Percentiles rank a stretch among this genome's conserved stretches.
These are phyloP conservation scores for Eilema sororculum DNA, from an alignment of 2,888 invertebrate genomes.

Conservation along the genomic window DNA sequence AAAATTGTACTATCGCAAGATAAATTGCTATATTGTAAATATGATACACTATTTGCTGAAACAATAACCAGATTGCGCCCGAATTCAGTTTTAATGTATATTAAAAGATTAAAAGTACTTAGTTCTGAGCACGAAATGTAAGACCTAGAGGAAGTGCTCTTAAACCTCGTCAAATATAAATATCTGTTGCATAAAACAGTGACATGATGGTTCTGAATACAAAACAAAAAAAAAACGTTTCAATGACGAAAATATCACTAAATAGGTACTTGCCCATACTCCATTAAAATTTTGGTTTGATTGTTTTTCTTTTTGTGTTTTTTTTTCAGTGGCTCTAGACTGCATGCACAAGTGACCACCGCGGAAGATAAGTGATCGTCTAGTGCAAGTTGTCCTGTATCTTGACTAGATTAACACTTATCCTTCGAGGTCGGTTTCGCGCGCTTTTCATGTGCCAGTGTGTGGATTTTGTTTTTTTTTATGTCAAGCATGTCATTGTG, in stretches of 20 bases:
- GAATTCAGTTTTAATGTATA: neutral
- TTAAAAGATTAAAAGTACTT: neutral
- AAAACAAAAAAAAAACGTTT: neutral
- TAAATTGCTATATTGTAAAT: neutral
- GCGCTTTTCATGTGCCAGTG: slow-evolving; percentile 73
- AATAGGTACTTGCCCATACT: slow-evolving; percentile 15
- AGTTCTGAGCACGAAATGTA: neutral
- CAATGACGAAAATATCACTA: neutral
- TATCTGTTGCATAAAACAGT: neutral
- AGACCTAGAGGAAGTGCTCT: neutral
- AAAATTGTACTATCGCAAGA: neutral
- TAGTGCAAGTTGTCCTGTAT: slow-evolving; percentile 81
- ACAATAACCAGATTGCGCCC: neutral
- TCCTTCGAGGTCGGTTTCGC: slow-evolving; percentile 77
- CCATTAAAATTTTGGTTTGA: slow-evolving; percentile 14
- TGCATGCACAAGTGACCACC: slow-evolving; percentile 62
- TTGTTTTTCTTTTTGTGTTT: slow-evolving; percentile 39
- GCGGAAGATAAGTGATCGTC: slow-evolving; percentile 86
- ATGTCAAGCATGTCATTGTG: slow-evolving; percentile 42
- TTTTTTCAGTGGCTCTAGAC: slow-evolving; percentile 52
- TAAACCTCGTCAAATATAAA: too few relatives aligned
- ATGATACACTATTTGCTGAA: neutral
- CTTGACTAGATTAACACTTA: slow-evolving; percentile 91
- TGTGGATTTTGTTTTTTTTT: slow-evolving; percentile 52
- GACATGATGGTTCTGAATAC: neutral